Evolutionary conservation across 2,113 vertebrate species (phyloP), one percentile per base, ranked within the genome.

Genomic region (Scolopax mira): DNA sequence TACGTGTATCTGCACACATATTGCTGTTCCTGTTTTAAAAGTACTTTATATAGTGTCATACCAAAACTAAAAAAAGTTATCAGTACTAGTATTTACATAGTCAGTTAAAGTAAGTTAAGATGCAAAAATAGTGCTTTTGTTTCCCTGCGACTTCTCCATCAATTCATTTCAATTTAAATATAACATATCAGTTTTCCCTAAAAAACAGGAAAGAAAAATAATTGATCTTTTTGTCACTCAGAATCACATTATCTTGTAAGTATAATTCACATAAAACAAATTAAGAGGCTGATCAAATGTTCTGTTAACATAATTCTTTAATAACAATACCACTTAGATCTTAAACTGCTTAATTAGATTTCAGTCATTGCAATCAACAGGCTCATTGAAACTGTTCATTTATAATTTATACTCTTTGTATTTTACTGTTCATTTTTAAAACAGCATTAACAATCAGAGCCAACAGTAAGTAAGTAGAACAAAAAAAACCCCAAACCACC

Each of bases 281-380:
- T 93, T 74, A 94, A 86, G 72, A 83, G 52, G 75, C 91, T 85
- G 96, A 96, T 97, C 96, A 94, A 91, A 94, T 35, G 89, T 82
- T 83, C 94, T 85, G 93, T 88, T 90, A 97, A 97, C 37, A 75
- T 60, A 70, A 97, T 81, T 70, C 94, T 96, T 94, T 94, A 97
- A 96, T 97, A 96, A 97, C 93, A 95, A 85, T 94, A 97, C 97
- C 96, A 85, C 95, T 97, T 90, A 96, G 93, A 89, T 97, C 90
- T 96, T 96, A 96, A 94, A 88, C 85, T 67, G 95, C 97, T 96
- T 98, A 97, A 98, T 98, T 97, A 97, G 94, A 97, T 97, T 95
- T 96, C 94, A 85, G 97, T 96, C 90, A 97, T 95, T 94, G 90
- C 93, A 97, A 97, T 97, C 97, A 93, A 96, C 94, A 78, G 93